Evolutionary conservation across 2,888 invertebrate genomes (phyloP), one percentile per base, ranked within the genome.

Genomic region (Calephelis perditalis): DNA sequence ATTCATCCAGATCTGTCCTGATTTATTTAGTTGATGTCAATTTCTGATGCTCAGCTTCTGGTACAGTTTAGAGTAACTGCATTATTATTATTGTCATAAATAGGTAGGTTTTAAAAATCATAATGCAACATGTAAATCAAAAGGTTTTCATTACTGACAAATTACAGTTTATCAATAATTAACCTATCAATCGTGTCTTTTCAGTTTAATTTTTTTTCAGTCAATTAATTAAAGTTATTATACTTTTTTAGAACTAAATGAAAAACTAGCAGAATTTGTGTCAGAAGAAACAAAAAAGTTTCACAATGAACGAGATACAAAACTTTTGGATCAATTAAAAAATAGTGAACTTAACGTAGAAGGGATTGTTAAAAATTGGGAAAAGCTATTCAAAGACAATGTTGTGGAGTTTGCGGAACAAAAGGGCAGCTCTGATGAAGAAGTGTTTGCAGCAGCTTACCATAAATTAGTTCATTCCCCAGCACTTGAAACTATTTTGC

Each of bases 371-470:
- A 94, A 94, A 72, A 92, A 93, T 71, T 96, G 96, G 93, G 96
- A 97, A 75, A 95, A 94, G 67, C 82, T 93, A 7, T 97, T 95
- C 78, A 95, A 94, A 65, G 93, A 96, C 75, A 96, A 98, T 84
- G 94, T 97, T 9, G 91, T 95, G 56, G 95, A 96, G 73, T 97
- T 95, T 91, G 96, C 96, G 0, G 96, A 96, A 74, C 94, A 94
- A 62, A 92, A 95, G 64, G 89, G 95, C 55, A 95, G 96, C 0
- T 94, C 95, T 0, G 96, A 97, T 80, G 96, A 97, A 76, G 96
- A 97, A 82, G 92, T 96, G 47, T 96, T 97, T 86, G 95, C 96
- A 3, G 95, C 95, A 4, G 96, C 96, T 35, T 97, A 97, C 80
- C 96, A 97, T 78, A 92, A 92, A 73, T 72, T 94, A 57, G 96